phyloP scores from a whole-genome alignment of 2,888 invertebrate species.

The Crocallis elinguaria region DNA sequence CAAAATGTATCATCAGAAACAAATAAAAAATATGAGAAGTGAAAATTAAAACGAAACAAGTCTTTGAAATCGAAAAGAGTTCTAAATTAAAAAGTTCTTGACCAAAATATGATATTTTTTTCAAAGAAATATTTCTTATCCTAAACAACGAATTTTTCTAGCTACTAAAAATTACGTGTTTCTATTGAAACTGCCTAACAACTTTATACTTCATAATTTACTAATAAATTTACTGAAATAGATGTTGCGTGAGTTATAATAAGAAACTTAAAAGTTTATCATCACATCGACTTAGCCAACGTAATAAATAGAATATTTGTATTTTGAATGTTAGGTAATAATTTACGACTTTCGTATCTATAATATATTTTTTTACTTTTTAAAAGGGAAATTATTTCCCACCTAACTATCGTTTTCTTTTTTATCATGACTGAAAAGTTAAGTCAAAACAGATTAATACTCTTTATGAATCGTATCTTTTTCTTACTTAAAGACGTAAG shows the following conservation, averaged over 20 bases:
- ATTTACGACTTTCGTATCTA: not conserved
- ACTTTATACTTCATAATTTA: not conserved
- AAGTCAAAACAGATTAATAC: not conserved
- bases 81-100: no score
- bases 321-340: not conserved
- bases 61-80: no score
- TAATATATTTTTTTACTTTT: not conserved
- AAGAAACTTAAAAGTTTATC: not conserved
- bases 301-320: not conserved
- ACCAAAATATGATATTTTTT: no score
- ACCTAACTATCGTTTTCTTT: not conserved
- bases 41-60: no score
- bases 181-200: not conserved
- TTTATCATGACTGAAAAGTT: not conserved
- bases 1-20: not conserved
- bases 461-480: not conserved
- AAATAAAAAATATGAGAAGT: no score
- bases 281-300: constrained; percentile 10
- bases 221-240: not conserved
- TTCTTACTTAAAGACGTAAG: not conserved
- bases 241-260: not conserved
- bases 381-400: not conserved
- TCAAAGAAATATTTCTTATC: not conserved
- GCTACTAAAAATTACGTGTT: not conserved
- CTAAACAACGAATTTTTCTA: constrained; percentile 13